Evolutionary conservation across 2,888 invertebrate species (phyloP), one percentile per base, ranked within the genome.

Genomic region (Euzophera pinguis): DNA sequence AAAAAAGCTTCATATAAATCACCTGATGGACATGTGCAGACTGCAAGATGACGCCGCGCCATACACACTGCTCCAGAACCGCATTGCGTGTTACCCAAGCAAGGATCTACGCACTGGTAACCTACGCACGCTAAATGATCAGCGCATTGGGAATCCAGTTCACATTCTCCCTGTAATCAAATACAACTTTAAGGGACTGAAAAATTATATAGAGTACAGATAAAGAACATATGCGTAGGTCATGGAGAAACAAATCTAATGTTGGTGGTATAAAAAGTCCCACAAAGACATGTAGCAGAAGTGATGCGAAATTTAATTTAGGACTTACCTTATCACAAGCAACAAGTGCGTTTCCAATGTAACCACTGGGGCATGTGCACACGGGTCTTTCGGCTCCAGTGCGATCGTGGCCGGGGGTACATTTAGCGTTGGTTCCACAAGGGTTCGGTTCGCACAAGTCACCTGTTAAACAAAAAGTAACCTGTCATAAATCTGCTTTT

Each of bases 381-480:
- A 97, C 96, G 5, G 97, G 96, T 4, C 97, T 91, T 69, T 97
- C 96, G 52, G 93, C 93, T 41, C 95, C 95, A 5, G 94, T 93
- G 56, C 94, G 94, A 77, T 97, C 97, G 73, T 95, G 94, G 2
- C 97, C 97, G 0, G 97, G 96, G 13, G 94, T 93, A 70, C 97
- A 97, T 56, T 93, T 91, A 1, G 95, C 95, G 69, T 95, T 94
- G 10, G 84, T 84, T 38, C 97, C 97, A 63, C 97, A 97, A n/a
- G 96, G 97, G 84, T 96, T 97, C 0, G 96, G 97, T 61, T 93
- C 92, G 74, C 97, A 97, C 3, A 97, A 91, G 71, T 97, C 97
- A 72, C 92, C 96, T 95, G 56, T 8, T 4, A 1, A 42, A 32
- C 39, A 22, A 16, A 53, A 9, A 17, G 7, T n/a, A 13, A 10